Evolutionary conservation across 2,113 vertebrate species (phyloP).

Genomic region (Monopterus albus): DNA sequence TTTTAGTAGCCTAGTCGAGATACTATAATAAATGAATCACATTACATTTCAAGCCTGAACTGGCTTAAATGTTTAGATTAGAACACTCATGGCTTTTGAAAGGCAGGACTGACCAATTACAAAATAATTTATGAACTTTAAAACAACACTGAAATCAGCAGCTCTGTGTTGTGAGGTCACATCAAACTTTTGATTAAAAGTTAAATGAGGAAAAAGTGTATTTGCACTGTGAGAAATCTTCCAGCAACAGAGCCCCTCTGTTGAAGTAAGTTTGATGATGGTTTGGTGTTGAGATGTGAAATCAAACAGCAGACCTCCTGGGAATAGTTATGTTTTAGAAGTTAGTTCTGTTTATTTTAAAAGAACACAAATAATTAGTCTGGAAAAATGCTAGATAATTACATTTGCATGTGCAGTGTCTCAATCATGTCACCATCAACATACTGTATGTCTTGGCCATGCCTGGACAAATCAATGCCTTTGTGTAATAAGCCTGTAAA

Average conservation of each 20-base stretch:
- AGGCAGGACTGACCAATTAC: constrained; percentile 18
- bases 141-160: constrained; percentile 24
- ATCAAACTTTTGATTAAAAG: constrained; percentile 7
- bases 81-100: constrained; percentile 13
- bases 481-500: constrained; percentile 69
- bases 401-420: constrained; percentile 54
- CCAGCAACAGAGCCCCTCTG: constrained; percentile 5
- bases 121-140: constrained; percentile 9
- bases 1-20: neutral
- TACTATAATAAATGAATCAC: constrained; percentile 7
- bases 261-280: too few relatives aligned
- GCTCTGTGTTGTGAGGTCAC: constrained; percentile 9
- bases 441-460: constrained; percentile 61
- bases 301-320: constrained; percentile 17
- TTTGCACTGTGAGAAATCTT: constrained; percentile 25
- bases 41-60: constrained; percentile 26
- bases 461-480: constrained; percentile 69
- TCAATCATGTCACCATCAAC: constrained; percentile 47
- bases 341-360: neutral
- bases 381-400: constrained; percentile 36
- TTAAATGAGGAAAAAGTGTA: constrained; percentile 11
- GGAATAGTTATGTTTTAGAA: neutral
- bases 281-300: constrained; percentile 9
- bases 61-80: constrained; percentile 26
- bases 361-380: constrained; percentile 30